These are phyloP conservation scores for Acanthosoma haemorrhoidale DNA, from an alignment of 2,888 invertebrate genomes.

Conservation along the genomic window DNA sequence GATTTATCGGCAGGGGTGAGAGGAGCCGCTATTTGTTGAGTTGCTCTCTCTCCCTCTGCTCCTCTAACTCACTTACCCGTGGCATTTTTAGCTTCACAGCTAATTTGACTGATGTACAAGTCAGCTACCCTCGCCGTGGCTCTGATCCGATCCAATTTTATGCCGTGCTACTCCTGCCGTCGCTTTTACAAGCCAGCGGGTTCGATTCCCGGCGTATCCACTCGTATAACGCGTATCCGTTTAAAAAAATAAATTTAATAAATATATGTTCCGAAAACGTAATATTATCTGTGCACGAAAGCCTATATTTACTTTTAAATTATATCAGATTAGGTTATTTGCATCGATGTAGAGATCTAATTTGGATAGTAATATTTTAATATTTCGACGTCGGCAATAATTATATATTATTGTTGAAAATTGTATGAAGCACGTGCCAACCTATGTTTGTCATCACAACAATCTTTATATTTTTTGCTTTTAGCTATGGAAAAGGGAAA, in stretches of 20 bases:
- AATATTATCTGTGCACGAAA: too few species aligned
- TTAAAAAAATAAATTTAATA: neutral
- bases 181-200: too few species aligned
- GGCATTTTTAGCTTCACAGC: slow-evolving; percentile 12
- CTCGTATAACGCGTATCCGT: neutral
- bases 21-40: neutral
- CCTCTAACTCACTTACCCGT: slow-evolving; percentile 5
- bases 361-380: too few species aligned
- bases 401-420: too few species aligned
- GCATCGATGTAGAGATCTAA: too few species aligned
- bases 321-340: too few species aligned
- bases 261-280: neutral
- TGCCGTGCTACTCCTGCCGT: neutral
- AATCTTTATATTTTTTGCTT: too few species aligned
- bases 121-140: neutral
- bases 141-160: slow-evolving; percentile 8
- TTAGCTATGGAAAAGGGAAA: too few species aligned
- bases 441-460: too few species aligned
- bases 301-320: too few species aligned
- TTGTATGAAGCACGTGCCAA: too few species aligned
- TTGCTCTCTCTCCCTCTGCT: neutral
- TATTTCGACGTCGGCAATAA: too few species aligned
- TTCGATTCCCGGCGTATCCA: neutral
- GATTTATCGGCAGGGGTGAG: slow-evolving; percentile 15
- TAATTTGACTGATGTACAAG: slow-evolving; percentile 12